These are phyloP conservation scores for Hoplodrina ambigua DNA, from an alignment of 2,888 invertebrate genomes.

Conservation along the genomic window DNA sequence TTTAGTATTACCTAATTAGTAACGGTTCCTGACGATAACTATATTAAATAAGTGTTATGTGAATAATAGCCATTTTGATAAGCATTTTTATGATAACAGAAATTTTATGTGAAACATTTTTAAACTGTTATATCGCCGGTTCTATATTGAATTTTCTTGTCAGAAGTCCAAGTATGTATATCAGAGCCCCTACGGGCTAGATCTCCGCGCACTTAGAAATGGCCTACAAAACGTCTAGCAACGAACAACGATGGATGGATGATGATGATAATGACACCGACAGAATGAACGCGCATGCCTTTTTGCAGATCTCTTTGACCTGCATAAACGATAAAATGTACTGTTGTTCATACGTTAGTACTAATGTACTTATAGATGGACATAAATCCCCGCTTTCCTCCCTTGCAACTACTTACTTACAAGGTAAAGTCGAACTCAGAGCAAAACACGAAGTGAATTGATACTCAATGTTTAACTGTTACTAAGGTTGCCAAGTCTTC, in stretches of 20 bases:
- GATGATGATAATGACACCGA: constrained; percentile 21
- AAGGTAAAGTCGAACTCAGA: constrained; percentile 50
- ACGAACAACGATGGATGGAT: constrained; percentile 6
- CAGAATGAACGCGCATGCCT: constrained; percentile 18
- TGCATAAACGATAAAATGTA: constrained; percentile 48
- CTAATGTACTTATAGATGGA: constrained; percentile 32
- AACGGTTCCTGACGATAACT: constrained; percentile 11
- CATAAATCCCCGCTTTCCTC: constrained; percentile 57
- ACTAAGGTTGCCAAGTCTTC: constrained; percentile 40
- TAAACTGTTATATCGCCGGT: neutral
- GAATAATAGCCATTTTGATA: constrained; percentile 38
- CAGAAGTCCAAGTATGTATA: neutral
- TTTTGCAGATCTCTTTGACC: constrained; percentile 48
- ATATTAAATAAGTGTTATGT: neutral
- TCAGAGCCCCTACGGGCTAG: neutral
- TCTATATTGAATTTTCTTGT: neutral
- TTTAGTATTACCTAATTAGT: neutral
- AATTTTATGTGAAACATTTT: neutral
- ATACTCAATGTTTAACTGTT: constrained; percentile 52
- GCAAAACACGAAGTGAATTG: constrained; percentile 58
- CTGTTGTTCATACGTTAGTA: constrained; percentile 54
- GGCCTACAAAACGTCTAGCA: constrained; percentile 17
- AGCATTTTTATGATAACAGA: constrained; percentile 33
- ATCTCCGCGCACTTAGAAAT: neutral
- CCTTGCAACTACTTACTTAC: constrained; percentile 31